A percentile compares a stretch with the other conserved stretches of the same genome.
phyloP scores from a whole-genome alignment of 2,113 vertebrate species.

The Chaetorhynchus papuensis region DNA sequence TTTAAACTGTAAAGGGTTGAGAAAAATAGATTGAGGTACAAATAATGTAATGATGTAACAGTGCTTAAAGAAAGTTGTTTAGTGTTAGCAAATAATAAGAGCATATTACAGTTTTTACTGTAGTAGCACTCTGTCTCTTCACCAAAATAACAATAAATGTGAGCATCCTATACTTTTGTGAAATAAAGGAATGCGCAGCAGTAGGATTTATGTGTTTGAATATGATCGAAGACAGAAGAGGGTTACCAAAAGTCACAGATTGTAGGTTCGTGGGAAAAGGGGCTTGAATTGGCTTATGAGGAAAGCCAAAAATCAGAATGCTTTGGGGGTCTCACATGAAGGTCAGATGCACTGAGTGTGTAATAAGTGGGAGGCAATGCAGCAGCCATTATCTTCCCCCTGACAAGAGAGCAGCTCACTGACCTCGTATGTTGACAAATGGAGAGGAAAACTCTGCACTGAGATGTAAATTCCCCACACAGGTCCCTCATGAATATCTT shows the following conservation, averaged over 20 bases:
- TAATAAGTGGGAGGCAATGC: conserved; percentile 83
- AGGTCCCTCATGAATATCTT: conserved; percentile 83
- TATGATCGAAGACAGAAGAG: neutral
- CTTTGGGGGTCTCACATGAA: conserved; percentile 78
- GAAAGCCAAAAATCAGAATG: conserved; percentile 71
- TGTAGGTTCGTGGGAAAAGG: neutral
- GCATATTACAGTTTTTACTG: neutral
- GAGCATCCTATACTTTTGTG: neutral
- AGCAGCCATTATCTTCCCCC: conserved; percentile 85
- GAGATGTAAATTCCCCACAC: conserved; percentile 89
- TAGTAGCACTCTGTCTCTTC: neutral
- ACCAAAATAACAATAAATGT: neutral
- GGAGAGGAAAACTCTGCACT: conserved; percentile 88
- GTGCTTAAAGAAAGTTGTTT: neutral
- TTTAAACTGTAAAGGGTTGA: neutral
- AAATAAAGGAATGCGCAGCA: neutral
- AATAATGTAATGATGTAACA: neutral
- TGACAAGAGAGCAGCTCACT: conserved; percentile 81
- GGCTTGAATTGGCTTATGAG: conserved; percentile 35
- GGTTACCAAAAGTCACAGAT: neutral
- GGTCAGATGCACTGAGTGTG: conserved; percentile 88
- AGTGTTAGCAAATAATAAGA: neutral
- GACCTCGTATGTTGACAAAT: conserved; percentile 94
- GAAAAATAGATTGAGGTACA: neutral
- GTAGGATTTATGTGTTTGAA: neutral